Evolutionary conservation across 2,797 vertebrate genomes (phyloP), one percentile per base, ranked within the genome.

Genomic region (Fratercula arctica): DNA sequence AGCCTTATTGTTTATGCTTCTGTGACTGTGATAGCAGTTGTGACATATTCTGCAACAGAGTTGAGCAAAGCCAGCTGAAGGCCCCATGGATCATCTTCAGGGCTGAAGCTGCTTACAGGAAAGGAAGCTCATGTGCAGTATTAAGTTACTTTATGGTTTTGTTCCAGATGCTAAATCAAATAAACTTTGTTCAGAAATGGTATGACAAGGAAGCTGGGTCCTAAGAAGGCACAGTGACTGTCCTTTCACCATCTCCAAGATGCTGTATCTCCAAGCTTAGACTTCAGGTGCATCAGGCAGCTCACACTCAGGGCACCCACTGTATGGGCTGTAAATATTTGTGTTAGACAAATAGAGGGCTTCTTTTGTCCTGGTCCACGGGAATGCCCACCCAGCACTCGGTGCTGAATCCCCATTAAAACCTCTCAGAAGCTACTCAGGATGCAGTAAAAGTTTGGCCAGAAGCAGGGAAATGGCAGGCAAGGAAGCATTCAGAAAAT

Each of bases 21-120:
- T 94, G 64, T 77, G 92, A 92, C 23, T 87, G 74, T 82, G 86
- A 86, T 70, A 85, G 91, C 85, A 91, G 68, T 93, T 92, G 78
- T 92, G 92, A 89, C 93, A 85, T 39, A 76, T 60, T 87, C 93
- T 78, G 83, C 75, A 85, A 93, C 0, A 0, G 54, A 94, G 84
- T 18, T 90, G 78, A 90, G 85, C 86, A 87, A 94, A 97, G 89
- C 66, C 84, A 94, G 81, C 76, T 89, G 79, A 97, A 94, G 95
- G 72, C 72, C 84, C 81, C 46, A 83, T 23, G 86, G 95, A 95
- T 94, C 88, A 92, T 73, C 84, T 63, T 92, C 75, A 94, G 82
- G 75, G 50, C 64, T 92, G 92, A 97, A 87, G 78, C 46, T 83
- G 72, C 82, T 92, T 81, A 78, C n/a, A 69, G 61, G 57, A 87